Conservation (phyloP, 2,113 vertebrate species). For the Chelonoidis abingdonii region DNA sequence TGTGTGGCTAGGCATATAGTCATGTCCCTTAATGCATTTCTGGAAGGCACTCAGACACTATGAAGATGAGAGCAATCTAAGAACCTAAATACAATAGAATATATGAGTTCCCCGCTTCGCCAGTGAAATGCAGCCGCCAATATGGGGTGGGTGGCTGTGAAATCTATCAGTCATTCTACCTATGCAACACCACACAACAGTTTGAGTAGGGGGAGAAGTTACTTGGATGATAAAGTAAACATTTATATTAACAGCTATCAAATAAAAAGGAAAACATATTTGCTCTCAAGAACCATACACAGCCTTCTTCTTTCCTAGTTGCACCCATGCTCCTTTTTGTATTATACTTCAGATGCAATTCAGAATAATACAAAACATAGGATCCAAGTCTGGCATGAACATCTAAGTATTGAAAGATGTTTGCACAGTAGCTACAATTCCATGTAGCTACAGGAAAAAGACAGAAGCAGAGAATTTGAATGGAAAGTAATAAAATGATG, state of each 20-base stretch:
- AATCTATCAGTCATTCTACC: background rate
- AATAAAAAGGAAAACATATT: background rate
- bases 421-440: background rate
- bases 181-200: background rate
- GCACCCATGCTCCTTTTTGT: background rate
- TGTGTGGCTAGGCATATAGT: background rate
- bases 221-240: background rate
- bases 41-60: background rate
- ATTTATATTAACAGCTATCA: background rate
- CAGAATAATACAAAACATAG: background rate
- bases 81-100: fast-evolving
- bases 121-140: background rate
- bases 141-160: background rate
- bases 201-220: background rate
- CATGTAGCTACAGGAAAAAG: background rate
- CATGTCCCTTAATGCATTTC: background rate
- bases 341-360: background rate
- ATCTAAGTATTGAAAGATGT: background rate
- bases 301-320: background rate
- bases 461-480: background rate
- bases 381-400: background rate
- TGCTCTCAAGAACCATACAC: background rate
- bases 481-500: background rate
- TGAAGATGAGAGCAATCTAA: background rate
- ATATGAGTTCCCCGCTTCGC: background rate